Evolutionary conservation across 2,888 invertebrate genomes (phyloP).

Genomic region (Hetaerina titia): DNA sequence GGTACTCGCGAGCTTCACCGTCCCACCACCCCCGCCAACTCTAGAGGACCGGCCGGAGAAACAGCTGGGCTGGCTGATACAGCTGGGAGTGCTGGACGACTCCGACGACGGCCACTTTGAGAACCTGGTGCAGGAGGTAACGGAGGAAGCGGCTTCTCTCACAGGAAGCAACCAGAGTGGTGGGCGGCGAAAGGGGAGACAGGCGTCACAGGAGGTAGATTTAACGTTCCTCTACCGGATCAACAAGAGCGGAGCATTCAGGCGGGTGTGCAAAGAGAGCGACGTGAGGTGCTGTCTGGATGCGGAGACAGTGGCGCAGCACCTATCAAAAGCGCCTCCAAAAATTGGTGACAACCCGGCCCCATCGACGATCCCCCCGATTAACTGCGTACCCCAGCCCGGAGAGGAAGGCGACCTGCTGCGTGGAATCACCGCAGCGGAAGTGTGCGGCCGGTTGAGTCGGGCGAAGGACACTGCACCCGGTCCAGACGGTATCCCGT

Average conservation of each 20-base stretch:
- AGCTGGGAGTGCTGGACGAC: too few relatives aligned
- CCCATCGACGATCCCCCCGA: background rate
- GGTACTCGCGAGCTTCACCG: too few relatives aligned
- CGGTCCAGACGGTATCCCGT: slow-evolving; percentile 72
- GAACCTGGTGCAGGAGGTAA: too few relatives aligned
- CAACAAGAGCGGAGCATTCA: background rate
- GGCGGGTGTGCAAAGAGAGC: background rate
- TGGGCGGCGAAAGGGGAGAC: too few relatives aligned
- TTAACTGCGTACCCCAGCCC: background rate
- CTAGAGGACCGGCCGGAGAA: too few relatives aligned
- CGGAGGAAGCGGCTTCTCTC: too few relatives aligned
- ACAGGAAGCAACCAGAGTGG: too few relatives aligned
- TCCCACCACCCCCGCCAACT: too few relatives aligned
- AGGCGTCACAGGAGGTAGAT: too few relatives aligned
- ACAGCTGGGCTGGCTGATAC: too few relatives aligned
- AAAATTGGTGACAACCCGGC: background rate
- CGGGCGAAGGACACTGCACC: slow-evolving; percentile 71
- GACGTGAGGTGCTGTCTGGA: background rate
- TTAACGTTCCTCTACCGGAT: background rate
- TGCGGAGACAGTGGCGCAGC: background rate
- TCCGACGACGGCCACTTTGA: too few relatives aligned
- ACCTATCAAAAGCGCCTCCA: background rate
- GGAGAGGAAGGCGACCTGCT: background rate
- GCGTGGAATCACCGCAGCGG: background rate
- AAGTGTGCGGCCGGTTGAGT: slow-evolving; percentile 59